A percentile compares a stretch with the other conserved stretches of the same genome.
Evolutionary conservation across 2,888 invertebrate genomes (phyloP).

Genomic region (Lasius fuliginosus): DNA sequence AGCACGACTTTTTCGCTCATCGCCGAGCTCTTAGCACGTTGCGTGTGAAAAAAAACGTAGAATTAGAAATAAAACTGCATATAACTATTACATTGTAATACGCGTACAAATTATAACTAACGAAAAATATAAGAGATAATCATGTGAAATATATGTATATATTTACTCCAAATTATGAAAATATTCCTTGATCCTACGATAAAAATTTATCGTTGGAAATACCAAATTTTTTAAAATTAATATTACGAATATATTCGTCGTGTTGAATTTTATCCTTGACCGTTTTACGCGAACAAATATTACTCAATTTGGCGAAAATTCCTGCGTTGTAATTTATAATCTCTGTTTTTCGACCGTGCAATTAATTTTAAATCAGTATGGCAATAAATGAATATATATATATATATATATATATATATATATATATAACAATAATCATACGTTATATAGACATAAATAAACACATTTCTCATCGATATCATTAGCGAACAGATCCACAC

Average conservation of each 20-base stretch:
- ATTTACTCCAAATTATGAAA: not conserved
- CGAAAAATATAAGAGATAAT: not conserved
- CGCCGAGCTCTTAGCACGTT: not conserved
- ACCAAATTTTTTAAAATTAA: not conserved
- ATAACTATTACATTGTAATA: not conserved
- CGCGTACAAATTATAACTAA: not conserved
- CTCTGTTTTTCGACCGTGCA: not conserved
- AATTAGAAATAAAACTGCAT: conserved; percentile 7
- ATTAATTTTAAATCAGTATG: not conserved
- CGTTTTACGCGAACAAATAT: not conserved
- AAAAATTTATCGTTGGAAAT: not conserved
- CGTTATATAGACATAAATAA: not conserved
- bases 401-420: not conserved
- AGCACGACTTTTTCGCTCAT: not conserved
- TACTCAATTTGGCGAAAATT: not conserved
- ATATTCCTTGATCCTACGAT: not conserved
- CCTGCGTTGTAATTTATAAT: not conserved
- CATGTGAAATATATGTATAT: not conserved
- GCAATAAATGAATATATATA: not conserved
- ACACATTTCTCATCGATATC: not conserved
- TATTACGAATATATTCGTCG: not conserved
- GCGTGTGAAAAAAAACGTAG: not conserved
- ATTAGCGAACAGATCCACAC: not conserved
- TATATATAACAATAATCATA: not conserved
- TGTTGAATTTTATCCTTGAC: not conserved